Evolutionary conservation across 2,888 invertebrate species (phyloP).

Genomic region (Oscheius sp.): DNA sequence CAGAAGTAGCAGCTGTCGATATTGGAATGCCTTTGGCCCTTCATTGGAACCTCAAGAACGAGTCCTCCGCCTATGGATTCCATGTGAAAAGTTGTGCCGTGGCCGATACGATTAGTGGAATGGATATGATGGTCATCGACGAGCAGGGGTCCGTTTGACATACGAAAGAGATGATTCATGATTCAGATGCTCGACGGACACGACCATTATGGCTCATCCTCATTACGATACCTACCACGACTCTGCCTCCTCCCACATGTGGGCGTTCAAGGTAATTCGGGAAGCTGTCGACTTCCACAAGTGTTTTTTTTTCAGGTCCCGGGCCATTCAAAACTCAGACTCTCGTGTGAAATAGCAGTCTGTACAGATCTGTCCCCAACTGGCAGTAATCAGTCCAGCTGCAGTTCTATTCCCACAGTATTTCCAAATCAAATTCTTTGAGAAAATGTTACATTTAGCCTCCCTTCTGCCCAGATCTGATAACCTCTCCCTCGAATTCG

Average conservation of each 20-base stretch:
- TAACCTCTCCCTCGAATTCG: constrained; percentile 70
- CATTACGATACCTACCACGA: constrained; percentile 73
- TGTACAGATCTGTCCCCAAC: constrained; percentile 69
- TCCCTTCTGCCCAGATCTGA: constrained; percentile 70
- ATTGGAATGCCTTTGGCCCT: constrained; percentile 69
- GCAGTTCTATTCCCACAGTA: constrained; percentile 69
- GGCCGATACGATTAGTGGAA: constrained; percentile 62
- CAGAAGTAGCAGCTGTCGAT: constrained; percentile 57
- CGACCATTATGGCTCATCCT: constrained; percentile 71
- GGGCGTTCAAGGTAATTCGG: constrained; percentile 67
- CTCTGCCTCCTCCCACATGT: constrained; percentile 71
- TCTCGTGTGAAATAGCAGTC: constrained; percentile 68
- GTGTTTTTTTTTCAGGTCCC: constrained; percentile 53
- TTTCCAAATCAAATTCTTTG: neutral
- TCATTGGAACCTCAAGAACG: constrained; percentile 64
- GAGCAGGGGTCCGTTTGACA: constrained; percentile 59
- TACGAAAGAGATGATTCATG: too few species aligned
- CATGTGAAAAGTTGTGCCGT: constrained; percentile 70
- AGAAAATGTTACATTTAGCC: constrained; percentile 56
- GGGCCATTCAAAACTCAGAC: constrained; percentile 64
- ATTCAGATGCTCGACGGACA: constrained; percentile 71
- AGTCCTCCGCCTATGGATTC: constrained; percentile 70
- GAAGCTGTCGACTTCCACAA: neutral
- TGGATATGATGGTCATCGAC: constrained; percentile 68
- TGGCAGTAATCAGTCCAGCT: constrained; percentile 60